Conservation (phyloP, 2,888 invertebrate genomes). For the Alviniconcha strummeri region DNA sequence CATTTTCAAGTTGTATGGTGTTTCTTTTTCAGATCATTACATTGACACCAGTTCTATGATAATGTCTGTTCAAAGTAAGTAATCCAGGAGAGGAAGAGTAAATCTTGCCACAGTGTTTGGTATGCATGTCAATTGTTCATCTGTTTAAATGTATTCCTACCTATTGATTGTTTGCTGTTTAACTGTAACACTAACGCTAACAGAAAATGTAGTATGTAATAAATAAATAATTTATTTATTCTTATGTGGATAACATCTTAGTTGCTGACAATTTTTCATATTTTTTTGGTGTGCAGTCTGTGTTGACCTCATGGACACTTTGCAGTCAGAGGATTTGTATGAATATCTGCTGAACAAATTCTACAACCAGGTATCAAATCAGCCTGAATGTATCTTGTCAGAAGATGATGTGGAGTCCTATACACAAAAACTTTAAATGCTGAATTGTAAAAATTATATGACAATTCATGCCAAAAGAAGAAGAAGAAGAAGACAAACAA, state of each 20-base stretch:
- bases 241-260: background rate
- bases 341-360: slow-evolving; percentile 26
- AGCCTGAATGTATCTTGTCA: too few species aligned
- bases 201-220: background rate
- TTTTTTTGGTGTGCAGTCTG: slow-evolving; percentile 9
- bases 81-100: too few species aligned
- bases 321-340: slow-evolving; percentile 26
- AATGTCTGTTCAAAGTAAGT: slow-evolving; percentile 28
- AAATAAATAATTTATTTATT: background rate
- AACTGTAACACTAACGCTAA: background rate
- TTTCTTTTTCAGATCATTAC: slow-evolving; percentile 18
- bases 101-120: too few species aligned
- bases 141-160: too few species aligned
- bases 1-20: background rate
- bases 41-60: slow-evolving; percentile 14
- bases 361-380: slow-evolving; percentile 13
- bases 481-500: background rate
- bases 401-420: too few species aligned
- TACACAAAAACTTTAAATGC: too few species aligned
- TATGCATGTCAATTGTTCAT: too few species aligned
- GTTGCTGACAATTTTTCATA: too few species aligned
- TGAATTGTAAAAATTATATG: too few species aligned
- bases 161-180: too few species aligned
- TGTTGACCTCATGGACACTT: slow-evolving; percentile 20
- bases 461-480: too few species aligned